phyloP scores from a whole-genome alignment of 2,113 vertebrate species.

The Hypanus sabinus region DNA sequence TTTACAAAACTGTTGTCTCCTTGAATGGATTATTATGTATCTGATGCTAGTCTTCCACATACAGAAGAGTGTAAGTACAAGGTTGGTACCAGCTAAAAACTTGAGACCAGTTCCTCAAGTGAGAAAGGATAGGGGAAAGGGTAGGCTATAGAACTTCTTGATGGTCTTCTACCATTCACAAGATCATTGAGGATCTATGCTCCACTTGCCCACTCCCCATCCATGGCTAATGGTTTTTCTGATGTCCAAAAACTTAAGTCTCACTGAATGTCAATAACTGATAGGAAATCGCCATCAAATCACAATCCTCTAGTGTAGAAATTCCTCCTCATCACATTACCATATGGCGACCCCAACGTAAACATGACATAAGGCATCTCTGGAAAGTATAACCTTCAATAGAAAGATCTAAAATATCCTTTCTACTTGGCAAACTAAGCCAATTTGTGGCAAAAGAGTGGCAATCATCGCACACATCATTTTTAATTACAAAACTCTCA shows the following conservation, averaged over 20 bases:
- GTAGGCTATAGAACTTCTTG: not conserved
- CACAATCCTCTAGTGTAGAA: not conserved
- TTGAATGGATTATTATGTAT: not conserved
- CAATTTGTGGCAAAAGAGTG: not conserved
- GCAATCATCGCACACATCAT: not conserved
- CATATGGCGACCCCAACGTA: not conserved
- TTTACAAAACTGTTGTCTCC: not conserved
- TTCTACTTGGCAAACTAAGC: not conserved
- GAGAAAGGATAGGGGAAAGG: not conserved
- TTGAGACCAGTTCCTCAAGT: not conserved
- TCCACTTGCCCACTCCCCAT: not conserved
- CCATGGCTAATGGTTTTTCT: not conserved
- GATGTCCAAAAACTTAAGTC: not conserved
- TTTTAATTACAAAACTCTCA: not conserved
- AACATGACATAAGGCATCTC: not conserved
- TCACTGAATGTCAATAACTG: not conserved
- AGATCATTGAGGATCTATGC: not conserved
- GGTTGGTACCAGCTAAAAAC: too few species aligned
- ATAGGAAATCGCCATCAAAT: too few species aligned
- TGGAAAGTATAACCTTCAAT: not conserved
- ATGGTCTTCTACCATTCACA: not conserved
- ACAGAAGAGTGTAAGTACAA: not conserved
- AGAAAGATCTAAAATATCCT: not conserved
- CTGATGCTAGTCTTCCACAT: not conserved
- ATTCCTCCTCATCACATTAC: not conserved